These are phyloP conservation scores for Psittacara wagleri DNA, from an alignment of 2,113 vertebrate species.

Conservation along the genomic window DNA sequence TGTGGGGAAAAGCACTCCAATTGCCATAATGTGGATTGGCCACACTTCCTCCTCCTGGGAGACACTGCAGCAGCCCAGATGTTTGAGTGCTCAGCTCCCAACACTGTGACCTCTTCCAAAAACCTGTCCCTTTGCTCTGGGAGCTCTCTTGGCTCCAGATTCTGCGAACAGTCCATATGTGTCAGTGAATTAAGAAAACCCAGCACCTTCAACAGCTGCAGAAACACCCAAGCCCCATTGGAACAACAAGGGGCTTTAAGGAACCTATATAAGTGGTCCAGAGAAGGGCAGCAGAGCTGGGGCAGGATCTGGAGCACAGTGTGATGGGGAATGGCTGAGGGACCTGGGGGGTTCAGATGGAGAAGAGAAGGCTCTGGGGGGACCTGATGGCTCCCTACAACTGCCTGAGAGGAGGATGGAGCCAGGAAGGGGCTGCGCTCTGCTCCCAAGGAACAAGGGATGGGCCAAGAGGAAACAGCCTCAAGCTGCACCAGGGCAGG, in stretches of 20 bases:
- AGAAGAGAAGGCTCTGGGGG: too few species aligned
- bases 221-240: background rate
- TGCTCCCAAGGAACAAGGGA: too few species aligned
- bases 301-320: background rate
- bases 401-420: too few species aligned
- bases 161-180: background rate
- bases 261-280: background rate
- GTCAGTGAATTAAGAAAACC: background rate
- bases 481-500: background rate
- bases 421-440: too few species aligned
- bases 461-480: too few species aligned
- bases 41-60: background rate
- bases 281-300: background rate
- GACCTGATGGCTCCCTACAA: too few species aligned
- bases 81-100: background rate
- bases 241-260: background rate
- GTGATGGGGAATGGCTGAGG: background rate
- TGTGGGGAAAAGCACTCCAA: background rate
- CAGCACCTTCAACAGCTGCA: background rate
- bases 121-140: background rate
- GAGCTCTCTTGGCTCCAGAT: background rate
- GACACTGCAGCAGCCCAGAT: background rate
- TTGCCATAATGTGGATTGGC: background rate
- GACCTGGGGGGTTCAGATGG: background rate
- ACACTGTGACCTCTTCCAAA: background rate